Evolutionary conservation across 2,888 invertebrate species (phyloP), one percentile per base, ranked within the genome.

Genomic region (Syritta pipiens): DNA sequence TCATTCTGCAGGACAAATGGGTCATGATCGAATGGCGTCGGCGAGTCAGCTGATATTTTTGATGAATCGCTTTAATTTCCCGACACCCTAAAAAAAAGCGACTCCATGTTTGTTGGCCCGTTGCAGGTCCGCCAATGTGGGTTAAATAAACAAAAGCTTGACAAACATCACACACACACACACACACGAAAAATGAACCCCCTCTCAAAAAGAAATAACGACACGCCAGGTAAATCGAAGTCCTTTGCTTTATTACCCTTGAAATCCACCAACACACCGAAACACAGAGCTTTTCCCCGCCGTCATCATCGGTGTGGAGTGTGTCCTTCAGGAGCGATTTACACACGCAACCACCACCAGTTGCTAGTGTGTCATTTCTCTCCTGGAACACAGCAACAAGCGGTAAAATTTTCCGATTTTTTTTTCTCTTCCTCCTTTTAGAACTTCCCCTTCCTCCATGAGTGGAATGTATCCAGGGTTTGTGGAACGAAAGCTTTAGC

Each of bases 181-280:
- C 12, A 20, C 28, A n/a, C 14, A 10, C 1, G 10, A n/a, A 30
- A 30, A 30, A 5, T 24, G 3, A 10, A 10, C n/a, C 17, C 42
- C 30, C 17, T 10, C 37, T 32, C 68, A 40, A 24, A 40, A 59
- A 49, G 28, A 5, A 32, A 20, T 6, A 40, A 59, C 20, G 42
- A 65, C 51, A 71, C 51, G 35, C 51, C 63, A 65, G 76, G 63
- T 75, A 62, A 68, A 68, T 30, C 59, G 59, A 65, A 71, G 63
- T 24, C n/a, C 71, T 40, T 57, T 71, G 57, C 48, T 60, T 72
- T 77, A 72, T 60, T 72, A 67, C 72, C 77, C 77, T 77, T 77
- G 77, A 72, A 72, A 67, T 35, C n/a, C 17, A 37, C 55, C 17
- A 71, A 26, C 46, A 57, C 22, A 26, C 10, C 10, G 7, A 9